Evolutionary conservation across 2,113 vertebrate species (phyloP), one percentile per base, ranked within the genome.

Genomic region (Upupa epops): DNA sequence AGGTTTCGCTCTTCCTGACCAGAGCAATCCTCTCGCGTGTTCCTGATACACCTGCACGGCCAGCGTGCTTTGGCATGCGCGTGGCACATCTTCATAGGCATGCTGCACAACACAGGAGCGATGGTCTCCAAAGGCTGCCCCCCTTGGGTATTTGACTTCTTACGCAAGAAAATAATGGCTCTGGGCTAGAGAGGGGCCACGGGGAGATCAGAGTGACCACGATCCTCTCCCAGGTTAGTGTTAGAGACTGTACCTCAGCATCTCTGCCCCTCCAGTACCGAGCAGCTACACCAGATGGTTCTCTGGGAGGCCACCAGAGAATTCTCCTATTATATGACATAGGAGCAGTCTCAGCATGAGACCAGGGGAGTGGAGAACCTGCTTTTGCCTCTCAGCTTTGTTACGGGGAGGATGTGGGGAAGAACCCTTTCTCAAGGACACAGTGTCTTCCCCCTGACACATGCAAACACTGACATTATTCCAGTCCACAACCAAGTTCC

Each of bases 361-460:
- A 63, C 29, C 5, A 59, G 49, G 58, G 54, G 22, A 55, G 7
- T 20, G 82, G 58, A 68, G 49, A 55, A 79, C 26, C 49, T 85
- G n/a, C 17, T 92, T 85, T 64, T 45, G 17, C 75, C 55, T 61
- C 55, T 61, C 37, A 56, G 22, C 16, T 63, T 55, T 75, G 14
- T 59, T 75, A 54, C 17, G 34, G 45, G 15, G 26, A 77, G 9
- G 24, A 73, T 45, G 16, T 19, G 6, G 9, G 6, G 4, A 55
- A 79, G 34, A 91, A 34, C 42, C 26, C 20, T 89, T 80, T 80
- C 46, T 31, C 29, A n/a, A 54, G 40, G 77, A 58, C 36, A 18
- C 1, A 1, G 26, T n/a, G 65, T 10, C 24, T 26, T 77, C 16
- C 13, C 18, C 19, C 13, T 1, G 1, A 70, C 42, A 26, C 36